These are phyloP conservation scores for Drosophila anomalipes DNA, from an alignment of 2,888 invertebrate genomes.

Conservation along the genomic window DNA sequence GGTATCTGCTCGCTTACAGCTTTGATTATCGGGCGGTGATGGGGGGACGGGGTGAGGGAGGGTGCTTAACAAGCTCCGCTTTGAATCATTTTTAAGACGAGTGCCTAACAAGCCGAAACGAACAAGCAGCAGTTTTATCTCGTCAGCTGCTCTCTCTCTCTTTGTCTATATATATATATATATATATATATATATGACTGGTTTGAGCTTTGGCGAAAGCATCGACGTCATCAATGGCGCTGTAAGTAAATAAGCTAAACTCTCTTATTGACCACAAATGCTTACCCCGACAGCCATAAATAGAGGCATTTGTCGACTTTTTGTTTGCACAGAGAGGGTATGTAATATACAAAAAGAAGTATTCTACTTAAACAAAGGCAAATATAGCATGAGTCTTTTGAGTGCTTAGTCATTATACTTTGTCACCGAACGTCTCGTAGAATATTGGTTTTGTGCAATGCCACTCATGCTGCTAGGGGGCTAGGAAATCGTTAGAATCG, in stretches of 20 bases:
- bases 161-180: neutral
- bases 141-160: neutral
- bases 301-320: neutral
- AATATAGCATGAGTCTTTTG: neutral
- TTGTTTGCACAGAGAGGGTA: neutral
- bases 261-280: slow-evolving; percentile 18
- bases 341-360: neutral
- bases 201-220: slow-evolving; percentile 34
- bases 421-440: neutral
- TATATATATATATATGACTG: neutral
- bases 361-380: neutral
- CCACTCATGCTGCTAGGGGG: no score
- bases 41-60: neutral
- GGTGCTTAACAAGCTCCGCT: slow-evolving; percentile 20
- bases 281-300: slow-evolving; percentile 3
- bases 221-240: slow-evolving; percentile 24
- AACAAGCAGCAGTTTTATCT: neutral
- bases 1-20: neutral
- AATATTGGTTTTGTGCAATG: neutral
- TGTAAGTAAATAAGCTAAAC: slow-evolving; percentile 28
- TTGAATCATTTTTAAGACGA: slow-evolving; percentile 9
- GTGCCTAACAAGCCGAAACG: neutral
- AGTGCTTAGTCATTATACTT: neutral
- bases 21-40: neutral
- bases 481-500: no score